These are phyloP conservation scores for Paedocypris sp. DNA, from an alignment of 2,113 vertebrate species.

Conservation along the genomic window DNA sequence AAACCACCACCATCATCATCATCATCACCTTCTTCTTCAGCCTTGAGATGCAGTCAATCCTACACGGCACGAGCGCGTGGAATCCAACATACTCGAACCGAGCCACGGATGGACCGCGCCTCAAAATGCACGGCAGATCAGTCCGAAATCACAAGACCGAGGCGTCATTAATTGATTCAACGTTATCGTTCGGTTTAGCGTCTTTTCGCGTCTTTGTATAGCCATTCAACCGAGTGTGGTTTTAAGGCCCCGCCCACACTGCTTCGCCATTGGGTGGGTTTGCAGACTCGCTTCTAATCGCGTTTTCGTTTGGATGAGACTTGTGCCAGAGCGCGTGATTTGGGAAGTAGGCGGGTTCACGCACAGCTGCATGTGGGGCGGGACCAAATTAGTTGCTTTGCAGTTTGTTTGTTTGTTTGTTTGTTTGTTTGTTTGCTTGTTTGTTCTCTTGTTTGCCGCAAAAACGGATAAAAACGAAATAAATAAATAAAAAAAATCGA, in stretches of 20 bases:
- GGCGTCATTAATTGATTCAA: constrained; percentile 15
- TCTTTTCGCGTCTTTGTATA: constrained; percentile 47
- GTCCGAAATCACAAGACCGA: neutral
- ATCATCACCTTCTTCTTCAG: neutral
- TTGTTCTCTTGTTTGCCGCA: too few relatives aligned
- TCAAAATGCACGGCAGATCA: neutral
- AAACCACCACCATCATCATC: constrained; percentile 3
- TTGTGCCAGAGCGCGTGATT: constrained; percentile 31
- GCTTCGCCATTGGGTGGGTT: constrained; percentile 54
- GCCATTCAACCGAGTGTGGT: constrained; percentile 68
- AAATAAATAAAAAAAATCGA: neutral
- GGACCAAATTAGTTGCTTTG: too few relatives aligned
- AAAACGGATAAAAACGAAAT: too few relatives aligned
- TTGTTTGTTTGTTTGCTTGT: neutral
- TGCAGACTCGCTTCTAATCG: constrained; percentile 44
- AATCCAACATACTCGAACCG: neutral
- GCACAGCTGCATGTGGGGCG: neutral
- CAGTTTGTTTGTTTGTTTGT: neutral
- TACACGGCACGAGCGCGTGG: neutral
- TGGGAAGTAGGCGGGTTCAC: constrained; percentile 44
- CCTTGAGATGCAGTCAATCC: neutral
- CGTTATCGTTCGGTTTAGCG: constrained; percentile 34
- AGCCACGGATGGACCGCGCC: neutral
- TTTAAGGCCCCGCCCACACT: constrained; percentile 50
- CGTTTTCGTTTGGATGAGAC: constrained; percentile 54